Evolutionary conservation across 2,113 vertebrate species (phyloP), one percentile per base, ranked within the genome.

Genomic region (Gracilinanus agilis): DNA sequence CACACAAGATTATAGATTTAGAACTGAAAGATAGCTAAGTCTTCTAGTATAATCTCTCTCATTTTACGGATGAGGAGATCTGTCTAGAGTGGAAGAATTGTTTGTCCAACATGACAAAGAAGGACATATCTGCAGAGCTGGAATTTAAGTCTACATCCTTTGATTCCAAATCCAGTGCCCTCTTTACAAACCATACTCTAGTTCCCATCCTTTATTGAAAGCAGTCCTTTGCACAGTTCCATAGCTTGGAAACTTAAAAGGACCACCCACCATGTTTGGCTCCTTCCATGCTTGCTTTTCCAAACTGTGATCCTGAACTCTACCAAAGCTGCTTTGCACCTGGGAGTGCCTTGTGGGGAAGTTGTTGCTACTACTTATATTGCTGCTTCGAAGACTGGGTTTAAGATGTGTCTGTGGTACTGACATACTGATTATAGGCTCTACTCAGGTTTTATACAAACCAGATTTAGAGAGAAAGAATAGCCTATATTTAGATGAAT

Each of bases 401-500:
- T 83, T 83, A 83, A 83, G 67, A 83, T 83, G 67, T 83, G 67
- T 83, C 67, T 40, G 8, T 83, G n/a, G 67, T 83, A 83, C 67
- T 83, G 67, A 83, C 67, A 83, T 34, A 19, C n/a, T 83, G 67
- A 83, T 83, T 83, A 83, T 83, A 83, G 67, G 67, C 16, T 40
- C n/a, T 21, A 83, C 19, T 2, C 67, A 83, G 67, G 19, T 83
- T 83, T 83, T 83, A 83, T 83, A 40, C 67, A 83, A 83, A 40
- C 67, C 67, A 83, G n/a, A 83, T 83, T 83, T 83, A 19, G n/a
- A n/a, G 67, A 40, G 67, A 83, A 83, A 23, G n/a, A 83, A 83
- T 83, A 83, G 67, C 19, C 67, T 83, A 83, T 83, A 83, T 83
- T 83, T 83, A 40, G n/a, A 83, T 83, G 67, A 83, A 83, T 83